Conservation (phyloP, 1,140 invertebrate genomes). For the Drosophila setifemur region DNA sequence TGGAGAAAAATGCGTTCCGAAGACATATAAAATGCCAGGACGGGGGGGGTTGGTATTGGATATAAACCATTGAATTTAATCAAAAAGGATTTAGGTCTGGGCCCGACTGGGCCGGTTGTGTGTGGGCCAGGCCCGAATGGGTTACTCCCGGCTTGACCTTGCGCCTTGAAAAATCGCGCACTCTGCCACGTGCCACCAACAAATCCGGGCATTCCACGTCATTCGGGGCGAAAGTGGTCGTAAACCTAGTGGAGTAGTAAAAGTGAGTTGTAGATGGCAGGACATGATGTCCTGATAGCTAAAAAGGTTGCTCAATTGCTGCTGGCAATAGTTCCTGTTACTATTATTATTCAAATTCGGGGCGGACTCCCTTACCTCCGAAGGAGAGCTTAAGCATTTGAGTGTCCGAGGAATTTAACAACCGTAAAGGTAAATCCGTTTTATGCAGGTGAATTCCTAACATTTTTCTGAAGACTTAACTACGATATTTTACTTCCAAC, state of each 20-base stretch:
- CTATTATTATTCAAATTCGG: conserved; percentile 37
- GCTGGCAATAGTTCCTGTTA: conserved; percentile 29
- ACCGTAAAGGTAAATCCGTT: conserved; percentile 28
- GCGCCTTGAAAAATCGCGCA: conserved; percentile 66
- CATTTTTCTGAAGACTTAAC: conserved; percentile 7
- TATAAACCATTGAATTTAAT: conserved; percentile 81
- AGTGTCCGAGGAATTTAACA: conserved; percentile 9
- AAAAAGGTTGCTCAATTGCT: conserved; percentile 43
- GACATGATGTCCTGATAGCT: conserved; percentile 40
- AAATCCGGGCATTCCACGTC: not conserved
- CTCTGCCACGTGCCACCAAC: conserved; percentile 54
- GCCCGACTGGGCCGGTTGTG: conserved; percentile 3
- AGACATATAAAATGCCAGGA: conserved; percentile 81
- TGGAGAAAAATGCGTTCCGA: conserved; percentile 75
- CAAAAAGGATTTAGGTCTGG: conserved; percentile 74
- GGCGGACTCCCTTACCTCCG: not conserved
- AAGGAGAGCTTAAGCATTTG: conserved; percentile 5
- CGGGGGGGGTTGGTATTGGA: conserved; percentile 74
- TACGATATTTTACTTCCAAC: not conserved
- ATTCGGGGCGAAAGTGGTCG: conserved; percentile 28
- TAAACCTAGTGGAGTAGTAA: conserved; percentile 46
- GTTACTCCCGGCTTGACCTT: conserved; percentile 71
- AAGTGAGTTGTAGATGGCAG: conserved; percentile 38
- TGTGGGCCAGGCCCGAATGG: conserved; percentile 32
- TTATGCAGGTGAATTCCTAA: conserved; percentile 6